Base-by-base conservation (phyloP, 2,113 vertebrate genomes). In the Entosphenus tridentatus region DNA sequence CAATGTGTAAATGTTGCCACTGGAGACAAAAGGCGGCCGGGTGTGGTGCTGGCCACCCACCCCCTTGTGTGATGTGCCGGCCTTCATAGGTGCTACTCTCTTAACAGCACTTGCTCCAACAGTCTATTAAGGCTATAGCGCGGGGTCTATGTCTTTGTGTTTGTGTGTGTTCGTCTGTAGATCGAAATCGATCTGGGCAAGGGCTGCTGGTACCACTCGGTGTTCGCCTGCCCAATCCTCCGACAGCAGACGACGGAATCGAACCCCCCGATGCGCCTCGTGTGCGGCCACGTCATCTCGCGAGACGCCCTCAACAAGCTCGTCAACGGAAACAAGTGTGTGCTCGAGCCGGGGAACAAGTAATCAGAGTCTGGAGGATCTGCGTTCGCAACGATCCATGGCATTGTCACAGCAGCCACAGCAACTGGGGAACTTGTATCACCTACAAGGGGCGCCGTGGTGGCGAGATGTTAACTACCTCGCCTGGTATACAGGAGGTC, bases 241-340 rank as follows among this genome's bases (percentile, higher is more conserved):
- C 84, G 85, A 77, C 85, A 87, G 71, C 85, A 87, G 77, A 87
- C 85, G 55, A 87, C 85, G 74, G 85, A 87, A 74, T 85, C 80
- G 72, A 87, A 86, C 65, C 85, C 85, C 67, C 85, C 85, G 71
- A 87, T 87, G 85, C 86, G 86, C 71, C 72, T 87, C 76, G 85
- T 87, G 69, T 87, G 85, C 75, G 85, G 85, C 71, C 85, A 87
- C 71, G 86, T 87, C 77, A 87, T 87, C 78, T 87, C 85, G 71
- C 83, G 84, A 80, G 85, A 87, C 72, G 85, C 85, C 76, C 81
- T 87, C 76, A 87, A 86, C 80, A 87, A 87, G 80, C 86, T 87
- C 84, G 85, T 87, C 75, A 87, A 85, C 74, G 84, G 85, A 75
- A 87, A 84, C 84, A 87, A 87, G 85, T 87, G 81, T 83, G 84